Conservation (phyloP, 2,113 vertebrate species). For the Myxocyprinus asiaticus region DNA sequence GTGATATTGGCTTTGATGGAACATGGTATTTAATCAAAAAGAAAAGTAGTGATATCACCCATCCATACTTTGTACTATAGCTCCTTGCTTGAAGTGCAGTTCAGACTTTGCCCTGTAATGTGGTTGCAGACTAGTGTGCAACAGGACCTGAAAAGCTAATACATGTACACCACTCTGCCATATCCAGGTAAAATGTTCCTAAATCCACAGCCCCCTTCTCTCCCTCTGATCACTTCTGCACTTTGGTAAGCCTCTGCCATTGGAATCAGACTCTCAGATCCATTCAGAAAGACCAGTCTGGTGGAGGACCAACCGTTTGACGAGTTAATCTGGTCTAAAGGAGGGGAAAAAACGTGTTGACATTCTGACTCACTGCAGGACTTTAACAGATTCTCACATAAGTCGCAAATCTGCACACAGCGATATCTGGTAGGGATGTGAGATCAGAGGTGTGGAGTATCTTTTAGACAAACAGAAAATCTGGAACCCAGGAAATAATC, state of each 20-base stretch:
- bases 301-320: slow-evolving; percentile 75
- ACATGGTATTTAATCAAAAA: too few relatives aligned
- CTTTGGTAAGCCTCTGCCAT: slow-evolving; percentile 61
- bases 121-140: slow-evolving; percentile 55
- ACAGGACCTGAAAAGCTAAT: slow-evolving; percentile 72
- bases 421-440: slow-evolving; percentile 28
- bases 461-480: slow-evolving; percentile 38
- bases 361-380: slow-evolving; percentile 53
- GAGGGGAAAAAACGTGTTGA: slow-evolving; percentile 46
- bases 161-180: slow-evolving; percentile 74
- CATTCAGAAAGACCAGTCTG: slow-evolving; percentile 76
- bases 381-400: slow-evolving; percentile 45
- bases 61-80: too few relatives aligned
- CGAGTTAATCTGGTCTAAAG: slow-evolving; percentile 80
- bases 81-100: neutral
- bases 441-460: slow-evolving; percentile 32
- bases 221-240: slow-evolving; percentile 43
- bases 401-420: slow-evolving; percentile 38
- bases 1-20: too few relatives aligned
- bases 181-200: slow-evolving; percentile 72
- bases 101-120: slow-evolving; percentile 1
- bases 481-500: neutral
- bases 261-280: slow-evolving; percentile 75
- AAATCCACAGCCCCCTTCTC: slow-evolving; percentile 32
- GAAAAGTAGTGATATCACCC: too few relatives aligned